A percentile compares a stretch with the other conserved stretches of the same genome.
phyloP scores from a whole-genome alignment of 2,113 vertebrate species.

The Pseudorasbora parva region DNA sequence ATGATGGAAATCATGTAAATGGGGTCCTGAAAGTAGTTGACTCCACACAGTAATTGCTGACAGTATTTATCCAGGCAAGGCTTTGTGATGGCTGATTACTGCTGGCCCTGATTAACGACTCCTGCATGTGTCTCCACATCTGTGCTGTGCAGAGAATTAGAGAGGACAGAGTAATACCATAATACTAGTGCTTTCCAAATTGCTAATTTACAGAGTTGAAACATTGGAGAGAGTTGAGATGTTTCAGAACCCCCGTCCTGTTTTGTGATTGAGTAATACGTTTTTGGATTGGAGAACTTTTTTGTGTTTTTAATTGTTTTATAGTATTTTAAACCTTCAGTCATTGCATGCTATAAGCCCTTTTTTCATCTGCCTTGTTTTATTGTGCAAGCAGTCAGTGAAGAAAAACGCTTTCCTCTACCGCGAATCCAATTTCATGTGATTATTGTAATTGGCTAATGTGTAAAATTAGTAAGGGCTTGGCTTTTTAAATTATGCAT shows the following conservation, averaged over 20 bases:
- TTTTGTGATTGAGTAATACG: neutral
- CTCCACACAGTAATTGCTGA: slow-evolving; percentile 61
- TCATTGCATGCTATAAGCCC: neutral
- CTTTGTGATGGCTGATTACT: slow-evolving; percentile 69
- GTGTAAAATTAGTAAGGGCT: slow-evolving; percentile 19
- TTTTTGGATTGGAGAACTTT: neutral
- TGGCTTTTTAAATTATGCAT: slow-evolving; percentile 25
- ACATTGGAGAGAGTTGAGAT: slow-evolving; percentile 55
- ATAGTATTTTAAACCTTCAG: neutral
- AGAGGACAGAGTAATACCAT: slow-evolving; percentile 72
- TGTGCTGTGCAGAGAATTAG: slow-evolving; percentile 70
- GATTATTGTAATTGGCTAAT: slow-evolving; percentile 21
- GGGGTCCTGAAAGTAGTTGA: slow-evolving; percentile 48
- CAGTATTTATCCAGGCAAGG: slow-evolving; percentile 68
- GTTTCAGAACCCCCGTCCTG: neutral
- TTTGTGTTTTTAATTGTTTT: neutral
- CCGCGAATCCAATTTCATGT: neutral
- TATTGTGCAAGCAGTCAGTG: neutral
- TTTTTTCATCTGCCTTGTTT: neutral
- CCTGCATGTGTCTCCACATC: slow-evolving; percentile 65
- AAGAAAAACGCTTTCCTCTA: neutral
- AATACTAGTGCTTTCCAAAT: slow-evolving; percentile 71
- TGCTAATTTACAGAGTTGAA: slow-evolving; percentile 66
- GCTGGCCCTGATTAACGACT: slow-evolving; percentile 68
- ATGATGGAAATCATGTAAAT: slow-evolving; percentile 30